phyloP scores from a whole-genome alignment of 2,888 invertebrate species.

The Ypsolopha sequella region DNA sequence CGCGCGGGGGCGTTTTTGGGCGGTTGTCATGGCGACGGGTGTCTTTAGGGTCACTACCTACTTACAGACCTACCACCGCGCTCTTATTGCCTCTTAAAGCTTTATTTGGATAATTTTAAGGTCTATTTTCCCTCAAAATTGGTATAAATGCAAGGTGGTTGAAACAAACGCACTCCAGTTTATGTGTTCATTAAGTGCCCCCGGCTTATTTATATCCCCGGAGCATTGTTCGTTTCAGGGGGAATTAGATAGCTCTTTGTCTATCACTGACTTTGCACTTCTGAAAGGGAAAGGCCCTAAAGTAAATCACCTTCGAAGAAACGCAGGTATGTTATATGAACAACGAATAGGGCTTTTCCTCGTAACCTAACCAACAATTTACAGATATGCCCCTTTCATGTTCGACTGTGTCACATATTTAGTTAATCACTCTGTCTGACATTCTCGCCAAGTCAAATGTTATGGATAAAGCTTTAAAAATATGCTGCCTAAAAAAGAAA shows the following conservation, averaged over 20 bases:
- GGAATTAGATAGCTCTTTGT: conserved; percentile 54
- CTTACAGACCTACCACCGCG: too few relatives aligned
- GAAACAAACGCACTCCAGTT: conserved; percentile 42
- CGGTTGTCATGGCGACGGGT: too few relatives aligned
- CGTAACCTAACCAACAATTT: too few relatives aligned
- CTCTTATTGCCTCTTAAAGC: too few relatives aligned
- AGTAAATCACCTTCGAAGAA: conserved; percentile 1
- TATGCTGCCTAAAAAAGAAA: conserved; percentile 16
- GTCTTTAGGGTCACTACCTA: too few relatives aligned
- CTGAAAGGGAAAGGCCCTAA: conserved; percentile 14
- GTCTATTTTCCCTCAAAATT: too few relatives aligned
- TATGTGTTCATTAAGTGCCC: conserved; percentile 63
- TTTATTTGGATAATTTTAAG: too few relatives aligned
- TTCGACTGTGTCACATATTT: neutral
- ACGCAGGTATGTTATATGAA: neutral
- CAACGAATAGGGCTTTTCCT: too few relatives aligned
- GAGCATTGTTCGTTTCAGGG: conserved; percentile 43
- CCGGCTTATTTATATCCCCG: conserved; percentile 58
- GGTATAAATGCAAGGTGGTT: conserved; percentile 9
- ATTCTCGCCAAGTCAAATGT: neutral
- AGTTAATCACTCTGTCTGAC: neutral
- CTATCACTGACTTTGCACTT: conserved; percentile 46
- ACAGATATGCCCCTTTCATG: neutral
- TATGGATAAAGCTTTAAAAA: neutral
- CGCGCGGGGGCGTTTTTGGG: too few relatives aligned